Conservation (phyloP, 2,888 invertebrate genomes). For the Tiphia femorata region DNA sequence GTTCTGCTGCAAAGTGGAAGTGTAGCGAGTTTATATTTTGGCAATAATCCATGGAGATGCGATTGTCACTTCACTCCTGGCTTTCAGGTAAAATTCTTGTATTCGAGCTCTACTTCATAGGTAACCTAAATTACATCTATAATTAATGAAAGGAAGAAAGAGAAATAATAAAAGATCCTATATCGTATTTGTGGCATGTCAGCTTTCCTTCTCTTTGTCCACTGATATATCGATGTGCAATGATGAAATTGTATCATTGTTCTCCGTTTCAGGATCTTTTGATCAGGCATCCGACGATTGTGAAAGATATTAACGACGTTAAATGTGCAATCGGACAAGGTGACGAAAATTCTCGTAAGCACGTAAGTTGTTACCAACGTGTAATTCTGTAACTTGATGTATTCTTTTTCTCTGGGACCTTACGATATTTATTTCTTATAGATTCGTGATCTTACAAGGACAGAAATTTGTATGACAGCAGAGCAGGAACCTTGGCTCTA, state of each 20-base stretch:
- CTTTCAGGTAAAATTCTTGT: conserved; percentile 73
- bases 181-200: neutral
- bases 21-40: conserved; percentile 78
- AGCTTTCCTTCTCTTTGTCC: neutral
- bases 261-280: conserved; percentile 66
- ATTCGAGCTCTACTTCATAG: neutral
- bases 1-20: conserved; percentile 81
- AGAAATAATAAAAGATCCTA: neutral
- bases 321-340: conserved; percentile 76
- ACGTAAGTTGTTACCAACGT: conserved; percentile 70
- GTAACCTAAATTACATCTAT: too few relatives aligned
- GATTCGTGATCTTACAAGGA: conserved; percentile 78
- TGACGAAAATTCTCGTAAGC: conserved; percentile 74
- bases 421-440: conserved; percentile 65
- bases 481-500: conserved; percentile 73
- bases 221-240: neutral
- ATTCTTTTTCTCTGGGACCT: neutral
- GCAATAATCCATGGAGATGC: conserved; percentile 86
- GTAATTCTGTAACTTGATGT: neutral
- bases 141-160: neutral
- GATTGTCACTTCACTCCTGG: conserved; percentile 85
- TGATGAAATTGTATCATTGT: neutral
- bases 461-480: conserved; percentile 76
- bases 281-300: conserved; percentile 75
- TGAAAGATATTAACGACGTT: conserved; percentile 79